Evolutionary conservation across 2,113 vertebrate species (phyloP).

Genomic region (Lophius piscatorius): DNA sequence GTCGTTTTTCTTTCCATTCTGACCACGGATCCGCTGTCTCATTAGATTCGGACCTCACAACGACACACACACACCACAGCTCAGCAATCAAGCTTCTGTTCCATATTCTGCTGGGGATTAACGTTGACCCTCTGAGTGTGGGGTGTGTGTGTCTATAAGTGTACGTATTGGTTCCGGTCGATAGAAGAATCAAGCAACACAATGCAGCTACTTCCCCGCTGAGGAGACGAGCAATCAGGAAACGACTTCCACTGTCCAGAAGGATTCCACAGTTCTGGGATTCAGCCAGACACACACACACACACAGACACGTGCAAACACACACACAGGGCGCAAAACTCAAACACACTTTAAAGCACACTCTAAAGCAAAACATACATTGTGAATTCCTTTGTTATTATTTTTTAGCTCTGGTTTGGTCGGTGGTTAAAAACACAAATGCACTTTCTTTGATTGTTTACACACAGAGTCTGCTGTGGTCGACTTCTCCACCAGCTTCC

Average conservation of each 20-base stretch:
- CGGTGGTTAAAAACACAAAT: too few species aligned
- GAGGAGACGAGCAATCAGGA: constrained; percentile 59
- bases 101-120: constrained; percentile 25
- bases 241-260: constrained; percentile 43
- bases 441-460: too few species aligned
- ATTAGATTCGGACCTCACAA: constrained; percentile 6
- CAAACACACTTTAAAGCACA: not conserved
- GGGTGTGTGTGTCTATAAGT: constrained; percentile 9
- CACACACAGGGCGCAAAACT: not conserved
- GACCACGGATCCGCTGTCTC: constrained; percentile 16
- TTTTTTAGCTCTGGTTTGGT: too few species aligned
- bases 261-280: constrained; percentile 32
- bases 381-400: not conserved
- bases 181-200: constrained; percentile 58
- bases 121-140: constrained; percentile 2
- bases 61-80: not conserved
- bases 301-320: constrained; percentile 9
- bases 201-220: constrained; percentile 59
- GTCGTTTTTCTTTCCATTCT: constrained; percentile 16
- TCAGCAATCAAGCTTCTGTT: constrained; percentile 44
- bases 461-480: too few species aligned
- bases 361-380: not conserved
- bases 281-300: constrained; percentile 17
- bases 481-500: too few species aligned
- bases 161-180: constrained; percentile 23